phyloP scores from a whole-genome alignment of 2,113 vertebrate genomes.

The Pseudonaja textilis region DNA sequence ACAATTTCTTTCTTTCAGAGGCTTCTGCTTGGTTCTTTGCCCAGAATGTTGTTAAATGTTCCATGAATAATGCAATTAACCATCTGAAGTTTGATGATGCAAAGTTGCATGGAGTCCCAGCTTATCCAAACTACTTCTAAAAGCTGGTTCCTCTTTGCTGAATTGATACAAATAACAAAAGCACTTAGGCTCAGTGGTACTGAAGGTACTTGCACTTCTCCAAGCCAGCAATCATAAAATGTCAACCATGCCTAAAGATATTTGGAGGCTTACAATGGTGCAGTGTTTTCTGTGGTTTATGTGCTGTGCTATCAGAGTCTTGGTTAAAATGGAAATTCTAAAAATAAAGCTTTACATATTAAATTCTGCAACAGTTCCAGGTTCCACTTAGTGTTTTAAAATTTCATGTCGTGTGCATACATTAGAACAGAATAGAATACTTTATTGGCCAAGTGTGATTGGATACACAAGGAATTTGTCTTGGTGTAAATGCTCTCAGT shows the following conservation, averaged over 20 bases:
- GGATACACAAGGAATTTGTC: too few species aligned
- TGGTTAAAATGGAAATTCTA: conserved; percentile 5
- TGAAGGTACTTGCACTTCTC: neutral
- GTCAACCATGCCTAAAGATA: neutral
- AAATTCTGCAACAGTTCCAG: neutral
- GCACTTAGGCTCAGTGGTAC: neutral
- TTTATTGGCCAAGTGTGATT: too few species aligned
- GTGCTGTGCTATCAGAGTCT: neutral
- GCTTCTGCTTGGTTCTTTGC: conserved; percentile 1
- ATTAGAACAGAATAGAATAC: neutral
- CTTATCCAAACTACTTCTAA: neutral
- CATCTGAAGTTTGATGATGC: neutral
- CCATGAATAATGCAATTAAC: conserved; percentile 5
- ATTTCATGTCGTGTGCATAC: neutral
- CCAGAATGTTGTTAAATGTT: conserved; percentile 16
- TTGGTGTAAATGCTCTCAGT: too few species aligned
- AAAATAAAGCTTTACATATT: neutral
- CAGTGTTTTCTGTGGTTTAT: neutral
- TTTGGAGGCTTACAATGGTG: neutral
- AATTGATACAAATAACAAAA: neutral
- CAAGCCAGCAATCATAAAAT: neutral
- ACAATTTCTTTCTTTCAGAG: neutral
- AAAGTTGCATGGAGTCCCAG: neutral
- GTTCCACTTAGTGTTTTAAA: neutral
- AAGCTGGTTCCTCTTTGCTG: neutral